Evolutionary conservation across 2,113 vertebrate species (phyloP).

Genomic region (Misgurnus anguillicaudatus): DNA sequence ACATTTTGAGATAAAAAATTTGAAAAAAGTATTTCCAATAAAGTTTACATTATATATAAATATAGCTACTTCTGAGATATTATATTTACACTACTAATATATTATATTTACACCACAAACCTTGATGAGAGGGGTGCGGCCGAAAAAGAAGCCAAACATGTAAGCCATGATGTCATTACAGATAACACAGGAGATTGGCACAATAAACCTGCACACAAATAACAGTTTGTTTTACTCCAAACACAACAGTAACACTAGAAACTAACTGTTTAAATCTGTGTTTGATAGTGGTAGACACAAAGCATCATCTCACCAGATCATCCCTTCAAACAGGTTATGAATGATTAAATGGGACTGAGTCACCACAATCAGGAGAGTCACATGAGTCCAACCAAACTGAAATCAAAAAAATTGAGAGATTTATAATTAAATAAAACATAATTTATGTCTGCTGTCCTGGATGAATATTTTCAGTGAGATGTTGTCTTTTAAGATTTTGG

Average conservation of each 20-base stretch:
- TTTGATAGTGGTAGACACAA: neutral
- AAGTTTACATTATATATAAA: no score
- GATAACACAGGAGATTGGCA: conserved; percentile 98
- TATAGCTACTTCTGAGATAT: neutral
- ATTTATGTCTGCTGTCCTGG: neutral
- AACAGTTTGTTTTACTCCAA: neutral
- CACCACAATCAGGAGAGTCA: conserved; percentile 93
- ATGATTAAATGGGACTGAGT: conserved; percentile 99
- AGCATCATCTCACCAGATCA: conserved; percentile 88
- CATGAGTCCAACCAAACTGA: conserved; percentile 98
- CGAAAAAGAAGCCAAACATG: conserved; percentile 99
- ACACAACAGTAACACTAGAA: neutral
- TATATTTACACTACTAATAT: no score
- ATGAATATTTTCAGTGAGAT: no score
- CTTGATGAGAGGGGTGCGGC: conserved; percentile 97
- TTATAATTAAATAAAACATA: neutral
- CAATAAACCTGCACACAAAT: conserved; percentile 86
- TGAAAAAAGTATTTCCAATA: no score
- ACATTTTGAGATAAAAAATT: no score
- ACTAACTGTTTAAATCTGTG: neutral
- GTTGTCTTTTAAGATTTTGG: no score
- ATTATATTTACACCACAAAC: conserved; percentile 64
- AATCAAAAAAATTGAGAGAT: neutral
- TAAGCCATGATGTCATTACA: conserved; percentile 99
- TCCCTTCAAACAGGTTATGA: conserved; percentile 97